Base-by-base conservation (phyloP, 1,140 invertebrate species). In the Tribolium castaneum region DNA sequence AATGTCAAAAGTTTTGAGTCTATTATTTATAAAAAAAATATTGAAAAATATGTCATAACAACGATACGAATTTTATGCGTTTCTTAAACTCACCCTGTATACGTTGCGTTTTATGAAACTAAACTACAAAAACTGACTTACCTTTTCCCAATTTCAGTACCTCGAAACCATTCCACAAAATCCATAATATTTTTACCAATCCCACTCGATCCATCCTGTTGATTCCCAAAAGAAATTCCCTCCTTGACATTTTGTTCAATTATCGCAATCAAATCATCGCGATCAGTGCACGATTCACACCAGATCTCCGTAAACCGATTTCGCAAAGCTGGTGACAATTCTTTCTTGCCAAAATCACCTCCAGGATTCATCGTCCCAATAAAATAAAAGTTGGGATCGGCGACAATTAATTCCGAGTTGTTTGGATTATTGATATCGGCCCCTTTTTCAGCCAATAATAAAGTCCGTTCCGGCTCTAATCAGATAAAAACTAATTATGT, bases 361-460 rank as follows among this genome's bases (percentile, higher is more conserved):
- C 98, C 98, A 14, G 99, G 99, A 90, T 99, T 99, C 99, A 99
- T 99, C 0, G 99, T 99, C 5, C 97, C 97, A 73, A 99, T 91
- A 82, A 99, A 96, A 78, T 96, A 92, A 86, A 99, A 99, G 7
- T 92, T 90, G 9, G 91, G 82, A 77, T 92, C 83, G 0, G 98
- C 98, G 30, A 89, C 88, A 35, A 97, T 91, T 1, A 93, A 86
- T 82, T 91, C 90, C 0, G 89, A 87, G 79, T 87, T 87, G 1
- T 85, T 76, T 12, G 79, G 76, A 77, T 84, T 83, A 25, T 82
- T 83, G 66, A 89, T 85, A 34, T 92, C 88, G 16, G 88, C 87
- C 14, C 94, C 94, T 86, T 97, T 97, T 88, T 99, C 98, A 10
- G 97, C 93, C 25, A 99, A 87, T 4, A 99, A 87, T 5, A 99